Percentiles rank a stretch among this genome's conserved stretches.
phyloP scores from a whole-genome alignment of 2,888 invertebrate genomes.

The Furcula furcula region DNA sequence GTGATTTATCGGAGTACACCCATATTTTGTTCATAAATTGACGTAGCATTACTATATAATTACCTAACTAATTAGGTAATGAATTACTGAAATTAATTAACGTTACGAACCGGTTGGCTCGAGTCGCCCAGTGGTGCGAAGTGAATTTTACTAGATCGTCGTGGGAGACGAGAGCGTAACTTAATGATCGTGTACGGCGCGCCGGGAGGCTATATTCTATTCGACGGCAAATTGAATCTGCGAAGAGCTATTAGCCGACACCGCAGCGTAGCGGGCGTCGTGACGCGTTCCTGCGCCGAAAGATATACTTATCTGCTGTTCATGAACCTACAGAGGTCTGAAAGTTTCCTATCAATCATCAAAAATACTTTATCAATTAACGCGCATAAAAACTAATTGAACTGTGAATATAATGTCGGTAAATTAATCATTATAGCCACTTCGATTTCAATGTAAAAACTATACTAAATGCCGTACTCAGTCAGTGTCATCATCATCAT shows the following conservation, averaged over 20 bases:
- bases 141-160: conserved; percentile 49
- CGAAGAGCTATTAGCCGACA: conserved; percentile 76
- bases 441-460: too few species aligned
- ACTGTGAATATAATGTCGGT: too few species aligned
- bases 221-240: conserved; percentile 76
- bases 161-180: conserved; percentile 59
- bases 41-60: conserved; percentile 31
- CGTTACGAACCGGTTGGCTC: conserved; percentile 37
- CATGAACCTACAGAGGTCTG: conserved; percentile 32
- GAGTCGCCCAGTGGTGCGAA: conserved; percentile 48
- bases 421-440: too few species aligned
- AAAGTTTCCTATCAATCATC: too few species aligned
- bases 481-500: too few species aligned
- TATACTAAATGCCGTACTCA: too few species aligned
- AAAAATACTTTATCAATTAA: too few species aligned
- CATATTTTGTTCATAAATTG: too few species aligned
- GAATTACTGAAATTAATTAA: conserved; percentile 41
- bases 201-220: conserved; percentile 70
- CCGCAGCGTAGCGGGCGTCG: conserved; percentile 51
- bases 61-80: conserved; percentile 29
- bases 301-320: conserved; percentile 57
- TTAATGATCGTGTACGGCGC: conserved; percentile 72
- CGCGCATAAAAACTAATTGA: too few species aligned
- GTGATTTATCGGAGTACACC: too few species aligned
- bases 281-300: conserved; percentile 56